Base-by-base conservation (phyloP, 2,888 invertebrate species). In the Clusia tigrina region DNA sequence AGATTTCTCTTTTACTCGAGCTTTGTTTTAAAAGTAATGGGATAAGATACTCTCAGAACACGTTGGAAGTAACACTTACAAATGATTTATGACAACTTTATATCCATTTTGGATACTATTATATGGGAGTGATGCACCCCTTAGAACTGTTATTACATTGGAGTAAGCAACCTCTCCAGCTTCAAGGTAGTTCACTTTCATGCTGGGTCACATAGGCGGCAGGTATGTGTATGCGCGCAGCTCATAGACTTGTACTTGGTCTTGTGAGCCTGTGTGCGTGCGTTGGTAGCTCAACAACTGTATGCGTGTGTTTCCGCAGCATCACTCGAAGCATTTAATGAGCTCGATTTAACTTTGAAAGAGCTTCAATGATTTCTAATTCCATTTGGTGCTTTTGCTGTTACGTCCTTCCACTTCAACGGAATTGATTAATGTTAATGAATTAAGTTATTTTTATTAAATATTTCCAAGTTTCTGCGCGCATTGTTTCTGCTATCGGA, bases 281-380 rank as follows among this genome's bases (percentile, higher is more conserved):
- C 20, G 52, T 52, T n/a, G n/a, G n/a, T n/a, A n/a, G n/a, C n/a
- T n/a, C n/a, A 32, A 51, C 15, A 2, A 22, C 17, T 53, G 58
- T 37, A 2, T 59, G 52, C 12, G 48, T 17, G 37, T n/a, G 15
- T 37, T 10, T 22, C 15, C 22, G 25, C 9, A 20, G 20, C 10
- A 26, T 48, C 38, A 52, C 53, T 59, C 37, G 15, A 6, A 59
- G 37, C 53, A 53, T 59, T 52, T 22, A 59, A 59, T 59, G 52
- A 59, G 58, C 52, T 59, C 58, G 58, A 59, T 59, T 59, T 52
- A 59, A 59, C 58, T 59, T 59, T 59, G 23, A 38, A 53, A 52
- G 15, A 23, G 23, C 15, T 23, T 32, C 10, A 56, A 18, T 32
- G 15, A n/a, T 20, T 54, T 6, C 17, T 10, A 6, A 54, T 17